Evolutionary conservation across 2,888 invertebrate species (phyloP), one percentile per base, ranked within the genome.

Genomic region (Leptopterna dolabrata): DNA sequence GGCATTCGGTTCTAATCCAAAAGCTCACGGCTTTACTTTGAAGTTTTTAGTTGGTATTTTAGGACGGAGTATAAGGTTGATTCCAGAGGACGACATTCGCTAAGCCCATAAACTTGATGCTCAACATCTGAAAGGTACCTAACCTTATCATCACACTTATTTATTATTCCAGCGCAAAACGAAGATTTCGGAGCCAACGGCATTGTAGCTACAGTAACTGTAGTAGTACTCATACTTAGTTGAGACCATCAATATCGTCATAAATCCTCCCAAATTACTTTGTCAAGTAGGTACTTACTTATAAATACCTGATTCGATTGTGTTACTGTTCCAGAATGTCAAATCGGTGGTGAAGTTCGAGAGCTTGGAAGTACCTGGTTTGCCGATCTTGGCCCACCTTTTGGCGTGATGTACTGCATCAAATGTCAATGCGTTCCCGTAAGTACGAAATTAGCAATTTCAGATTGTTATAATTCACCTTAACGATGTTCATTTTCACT

Each of bases 391-490:
- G 98, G 98, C 87, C 96, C 97, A 86, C 98, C 98, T 24, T 97
- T 97, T 92, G 98, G 98, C 89, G 95, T 97, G 90, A 96, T 98
- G 95, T 96, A 96, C 93, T 98, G 98, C 94, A 97, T 98, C 93
- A 96, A 95, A 93, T 98, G 98, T 93, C 96, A 97, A 94, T 98
- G 98, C 93, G 94, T 97, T 91, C 95, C 96, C 94, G 98, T 98
- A 95, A 96, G 97, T 96, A 55, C 71, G n/a, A n/a, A 16, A n/a
- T 30, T 30, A 19, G 45, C n/a, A 41, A 19, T 27, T 47, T 80
- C 73, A 19, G 29, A 83, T 78, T 45, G 63, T 81, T 78, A 76
- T 14, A 83, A 30, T 70, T 11, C 9, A 70, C 11, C 24, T 19
- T 70, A 19, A 47, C 14, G 47, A 13, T 14, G 14, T 47, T 47